Evolutionary conservation across 2,113 vertebrate species (phyloP).

Genomic region (Mungos mungo): DNA sequence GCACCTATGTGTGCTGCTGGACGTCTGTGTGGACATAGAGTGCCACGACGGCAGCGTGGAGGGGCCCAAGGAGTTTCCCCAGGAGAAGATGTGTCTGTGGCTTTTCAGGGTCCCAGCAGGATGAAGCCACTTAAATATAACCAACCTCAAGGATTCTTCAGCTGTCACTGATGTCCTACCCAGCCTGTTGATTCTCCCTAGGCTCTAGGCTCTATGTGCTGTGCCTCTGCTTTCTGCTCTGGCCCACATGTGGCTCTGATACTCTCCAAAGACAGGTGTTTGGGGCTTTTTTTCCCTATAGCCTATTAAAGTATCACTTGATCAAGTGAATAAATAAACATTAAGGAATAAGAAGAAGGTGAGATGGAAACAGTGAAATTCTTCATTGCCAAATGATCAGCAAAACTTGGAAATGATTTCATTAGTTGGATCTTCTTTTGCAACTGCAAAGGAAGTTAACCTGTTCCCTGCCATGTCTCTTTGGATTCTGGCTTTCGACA

Average conservation of each 20-base stretch:
- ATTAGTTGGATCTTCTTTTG: background rate
- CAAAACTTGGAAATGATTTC: background rate
- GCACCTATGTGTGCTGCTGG: conserved; percentile 94
- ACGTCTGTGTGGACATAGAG: conserved; percentile 96
- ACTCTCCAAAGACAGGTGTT: background rate
- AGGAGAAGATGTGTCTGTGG: conserved; percentile 98
- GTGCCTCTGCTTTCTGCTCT: background rate
- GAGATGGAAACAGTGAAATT: background rate
- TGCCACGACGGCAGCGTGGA: conserved; percentile 94
- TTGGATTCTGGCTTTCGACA: background rate
- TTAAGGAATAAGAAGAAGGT: background rate
- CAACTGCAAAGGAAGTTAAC: background rate
- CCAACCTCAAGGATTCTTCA: conserved; percentile 98
- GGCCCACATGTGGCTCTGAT: background rate
- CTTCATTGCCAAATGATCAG: background rate
- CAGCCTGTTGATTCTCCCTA: background rate
- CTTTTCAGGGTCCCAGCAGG: conserved; percentile 96
- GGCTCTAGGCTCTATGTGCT: background rate
- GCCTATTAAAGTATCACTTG: conserved; percentile 68
- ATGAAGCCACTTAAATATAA: conserved; percentile 99
- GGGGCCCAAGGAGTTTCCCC: conserved; percentile 96
- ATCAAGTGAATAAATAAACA: background rate
- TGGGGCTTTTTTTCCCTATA: background rate
- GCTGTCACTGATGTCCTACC: conserved; percentile 89
- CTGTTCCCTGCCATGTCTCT: background rate